A percentile compares a stretch with the other conserved stretches of the same genome.
These are phyloP conservation scores for Taenioides sp. DNA, from an alignment of 2,797 vertebrate species.

Conservation along the genomic window DNA sequence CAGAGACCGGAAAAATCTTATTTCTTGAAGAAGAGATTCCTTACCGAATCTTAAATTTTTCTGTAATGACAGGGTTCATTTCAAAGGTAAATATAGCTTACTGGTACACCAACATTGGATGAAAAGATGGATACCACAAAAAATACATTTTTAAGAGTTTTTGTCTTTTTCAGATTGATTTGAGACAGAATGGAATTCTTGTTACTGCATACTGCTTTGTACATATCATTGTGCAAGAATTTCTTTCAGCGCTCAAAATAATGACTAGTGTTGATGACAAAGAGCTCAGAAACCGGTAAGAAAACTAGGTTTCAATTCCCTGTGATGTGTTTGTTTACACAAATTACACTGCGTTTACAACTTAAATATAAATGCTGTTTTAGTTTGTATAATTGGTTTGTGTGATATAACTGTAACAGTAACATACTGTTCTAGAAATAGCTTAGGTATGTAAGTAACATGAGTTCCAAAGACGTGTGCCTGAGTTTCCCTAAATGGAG, in stretches of 20 bases:
- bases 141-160: background rate
- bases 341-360: background rate
- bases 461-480: slow-evolving; percentile 18
- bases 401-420: slow-evolving; percentile 11
- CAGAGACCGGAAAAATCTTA: slow-evolving; percentile 79
- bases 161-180: slow-evolving; percentile 72
- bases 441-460: slow-evolving; percentile 15
- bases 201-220: slow-evolving; percentile 79
- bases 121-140: background rate
- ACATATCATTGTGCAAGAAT: slow-evolving; percentile 90
- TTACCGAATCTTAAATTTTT: slow-evolving; percentile 71
- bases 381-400: background rate
- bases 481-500: slow-evolving; percentile 30
- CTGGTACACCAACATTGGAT: background rate
- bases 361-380: background rate
- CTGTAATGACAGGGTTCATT: slow-evolving; percentile 73
- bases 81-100: slow-evolving; percentile 64
- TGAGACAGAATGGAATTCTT: slow-evolving; percentile 58
- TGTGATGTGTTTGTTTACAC: background rate
- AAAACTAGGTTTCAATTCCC: background rate
- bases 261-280: slow-evolving; percentile 75
- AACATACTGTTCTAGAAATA: slow-evolving; percentile 31
- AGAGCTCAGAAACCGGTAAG: slow-evolving; percentile 67
- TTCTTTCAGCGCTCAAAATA: slow-evolving; percentile 85
- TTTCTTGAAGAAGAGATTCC: slow-evolving; percentile 79